These are phyloP conservation scores for Pterostichus madidus DNA, from an alignment of 2,888 invertebrate genomes.

Conservation along the genomic window DNA sequence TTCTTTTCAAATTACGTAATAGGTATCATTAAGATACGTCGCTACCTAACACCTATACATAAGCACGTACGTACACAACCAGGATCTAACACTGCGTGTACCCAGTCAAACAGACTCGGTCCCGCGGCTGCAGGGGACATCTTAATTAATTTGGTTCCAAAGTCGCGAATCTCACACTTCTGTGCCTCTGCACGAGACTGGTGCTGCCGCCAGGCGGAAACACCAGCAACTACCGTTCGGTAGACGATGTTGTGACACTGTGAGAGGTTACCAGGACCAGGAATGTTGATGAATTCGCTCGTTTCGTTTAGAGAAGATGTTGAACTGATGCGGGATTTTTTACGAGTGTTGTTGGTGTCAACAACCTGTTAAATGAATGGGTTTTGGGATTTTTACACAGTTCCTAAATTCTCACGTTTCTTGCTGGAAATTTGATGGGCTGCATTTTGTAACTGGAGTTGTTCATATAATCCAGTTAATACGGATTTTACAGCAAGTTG, in stretches of 20 bases:
- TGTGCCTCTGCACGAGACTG: not conserved
- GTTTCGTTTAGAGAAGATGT: not conserved
- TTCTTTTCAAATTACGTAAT: too few species aligned
- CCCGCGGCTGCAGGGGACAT: constrained; percentile 26
- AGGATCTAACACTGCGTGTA: too few species aligned
- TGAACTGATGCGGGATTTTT: constrained; percentile 7
- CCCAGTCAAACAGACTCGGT: too few species aligned
- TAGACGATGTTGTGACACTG: constrained; percentile 9
- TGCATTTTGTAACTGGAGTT: too few species aligned
- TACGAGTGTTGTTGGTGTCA: constrained; percentile 5
- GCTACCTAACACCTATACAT: too few species aligned
- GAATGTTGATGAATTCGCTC: constrained; percentile 49
- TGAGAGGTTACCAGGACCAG: constrained; percentile 1
- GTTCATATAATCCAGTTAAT: too few species aligned
- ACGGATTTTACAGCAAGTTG: too few species aligned
- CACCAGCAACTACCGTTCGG: constrained; percentile 15
- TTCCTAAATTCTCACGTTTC: constrained; percentile 2
- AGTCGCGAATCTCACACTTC: constrained; percentile 7
- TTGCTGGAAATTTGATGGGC: too few species aligned
- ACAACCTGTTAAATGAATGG: constrained; percentile 37
- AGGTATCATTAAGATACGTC: too few species aligned
- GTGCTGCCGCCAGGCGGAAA: constrained; percentile 14
- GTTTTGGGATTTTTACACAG: not conserved
- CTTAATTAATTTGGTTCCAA: constrained; percentile 50
- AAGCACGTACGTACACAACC: too few species aligned